Evolutionary conservation across 2,888 invertebrate species (phyloP), one percentile per base, ranked within the genome.

Genomic region (Melinaea menophilus): DNA sequence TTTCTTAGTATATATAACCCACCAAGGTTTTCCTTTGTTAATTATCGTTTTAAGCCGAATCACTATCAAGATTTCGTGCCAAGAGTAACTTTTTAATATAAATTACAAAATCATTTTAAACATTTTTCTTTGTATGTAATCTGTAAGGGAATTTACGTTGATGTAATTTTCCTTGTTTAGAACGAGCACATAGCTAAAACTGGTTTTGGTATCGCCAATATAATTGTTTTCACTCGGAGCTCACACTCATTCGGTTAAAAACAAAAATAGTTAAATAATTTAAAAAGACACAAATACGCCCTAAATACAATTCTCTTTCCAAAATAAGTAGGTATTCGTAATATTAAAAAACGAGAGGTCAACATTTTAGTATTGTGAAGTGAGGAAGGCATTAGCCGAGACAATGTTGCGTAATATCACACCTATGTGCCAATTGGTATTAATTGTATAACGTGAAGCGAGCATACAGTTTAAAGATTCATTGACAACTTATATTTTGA

Each of bases 341-440:
- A n/a, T 48, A 48, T 48, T 48, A 22, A 22, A 2, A 2, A 48
- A 46, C 12, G 48, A 48, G 48, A 48, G 13, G 13, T 48, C 22
- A 46, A 48, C n/a, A 48, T 12, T 48, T n/a, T 13, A 48, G 13
- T 22, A 46, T 46, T 55, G 58, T 63, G 51, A 56, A 68, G 37
- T 60, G 59, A 58, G 66, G 65, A 65, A 68, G 69, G 57, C 56
- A 54, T 62, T 64, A 65, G 56, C 57, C 56, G 59, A 55, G 33
- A 67, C 67, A 68, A 66, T 65, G 81, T 86, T 85, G 80, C 80
- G 85, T 81, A 85, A 86, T 79, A 74, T 88, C 79, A 71, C 88
- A 88, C 86, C 79, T 75, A 77, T 71, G 79, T 81, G 87, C 77
- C 81, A 88, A 88, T 72, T 81, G 77, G 66, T 64, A 67, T 68